Conservation (phyloP, 1,140 invertebrate genomes). For the Polyergus mexicanus region DNA sequence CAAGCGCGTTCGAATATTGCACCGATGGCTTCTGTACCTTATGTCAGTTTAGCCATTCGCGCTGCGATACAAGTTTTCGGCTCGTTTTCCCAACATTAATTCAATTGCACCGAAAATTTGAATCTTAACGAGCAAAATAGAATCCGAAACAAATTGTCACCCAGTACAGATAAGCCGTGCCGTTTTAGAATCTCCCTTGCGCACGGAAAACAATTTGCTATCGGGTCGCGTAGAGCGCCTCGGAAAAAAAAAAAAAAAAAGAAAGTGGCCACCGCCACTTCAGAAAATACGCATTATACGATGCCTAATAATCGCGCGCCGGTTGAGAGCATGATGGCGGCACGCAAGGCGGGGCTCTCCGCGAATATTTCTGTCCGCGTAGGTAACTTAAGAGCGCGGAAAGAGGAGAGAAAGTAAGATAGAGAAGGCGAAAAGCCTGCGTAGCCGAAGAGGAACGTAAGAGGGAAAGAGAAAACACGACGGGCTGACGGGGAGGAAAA, state of each 20-base stretch:
- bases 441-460: not conserved
- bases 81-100: slow-evolving; percentile 26
- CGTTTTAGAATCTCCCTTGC: slow-evolving; percentile 16
- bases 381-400: slow-evolving; percentile 65
- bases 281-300: slow-evolving; percentile 78
- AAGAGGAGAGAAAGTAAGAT: slow-evolving; percentile 47
- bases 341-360: slow-evolving; percentile 74
- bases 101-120: slow-evolving; percentile 30
- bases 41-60: not conserved
- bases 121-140: slow-evolving; percentile 57
- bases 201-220: slow-evolving; percentile 54
- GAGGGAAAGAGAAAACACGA: not conserved
- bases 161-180: slow-evolving; percentile 43
- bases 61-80: not conserved
- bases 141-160: slow-evolving; percentile 55
- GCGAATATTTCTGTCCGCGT: slow-evolving; percentile 76
- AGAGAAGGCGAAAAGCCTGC: not conserved
- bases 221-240: slow-evolving; percentile 13
- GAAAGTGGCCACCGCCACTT: slow-evolving; percentile 22
- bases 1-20: not conserved
- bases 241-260: slow-evolving; percentile 27
- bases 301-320: slow-evolving; percentile 83
- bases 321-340: slow-evolving; percentile 72
- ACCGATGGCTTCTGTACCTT: not conserved
- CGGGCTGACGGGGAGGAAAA: not conserved